Evolutionary conservation across 2,888 invertebrate species (phyloP).

Genomic region (Campoplex nolae): DNA sequence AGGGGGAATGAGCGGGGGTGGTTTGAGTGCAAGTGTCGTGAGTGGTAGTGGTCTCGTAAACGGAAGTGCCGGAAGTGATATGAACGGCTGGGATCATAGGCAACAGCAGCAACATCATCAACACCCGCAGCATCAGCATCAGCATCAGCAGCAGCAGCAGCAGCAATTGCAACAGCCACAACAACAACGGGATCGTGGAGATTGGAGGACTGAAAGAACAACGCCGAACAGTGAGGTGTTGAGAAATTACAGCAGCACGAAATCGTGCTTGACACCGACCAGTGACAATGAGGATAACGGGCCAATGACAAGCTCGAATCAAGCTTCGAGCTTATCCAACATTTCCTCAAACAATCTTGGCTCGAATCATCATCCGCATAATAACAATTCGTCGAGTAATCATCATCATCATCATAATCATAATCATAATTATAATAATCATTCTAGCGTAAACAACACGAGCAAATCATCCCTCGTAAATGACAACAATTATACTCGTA

Average conservation of each 20-base stretch:
- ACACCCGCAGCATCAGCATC: conserved; percentile 43
- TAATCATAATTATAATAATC: conserved; percentile 64
- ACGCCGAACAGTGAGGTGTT: conserved; percentile 77
- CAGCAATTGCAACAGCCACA: conserved; percentile 67
- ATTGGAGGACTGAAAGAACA: conserved; percentile 80
- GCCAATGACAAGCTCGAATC: conserved; percentile 24
- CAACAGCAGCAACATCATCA: conserved; percentile 58
- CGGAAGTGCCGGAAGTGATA: conserved; percentile 69
- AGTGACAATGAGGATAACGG: conserved; percentile 76
- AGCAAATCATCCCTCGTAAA: conserved; percentile 27
- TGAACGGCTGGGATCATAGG: conserved; percentile 55
- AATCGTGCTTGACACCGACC: conserved; percentile 76
- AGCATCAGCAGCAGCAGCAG: conserved; percentile 69
- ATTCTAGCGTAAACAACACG: conserved; percentile 56
- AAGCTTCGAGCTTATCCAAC: conserved; percentile 18
- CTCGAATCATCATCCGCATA: conserved; percentile 74
- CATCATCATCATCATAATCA: conserved; percentile 68
- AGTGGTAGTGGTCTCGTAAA: conserved; percentile 54
- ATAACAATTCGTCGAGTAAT: conserved; percentile 70
- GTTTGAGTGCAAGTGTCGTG: conserved; percentile 55
- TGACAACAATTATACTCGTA: conserved; percentile 56
- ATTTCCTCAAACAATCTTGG: conserved; percentile 63
- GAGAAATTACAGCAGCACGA: conserved; percentile 71
- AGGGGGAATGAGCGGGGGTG: conserved; percentile 40
- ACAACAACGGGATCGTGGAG: conserved; percentile 74